A percentile compares a stretch with the other conserved stretches of the same genome.
Evolutionary conservation across 1,140 invertebrate genomes (phyloP).

Genomic region (Bombus fervidus): DNA sequence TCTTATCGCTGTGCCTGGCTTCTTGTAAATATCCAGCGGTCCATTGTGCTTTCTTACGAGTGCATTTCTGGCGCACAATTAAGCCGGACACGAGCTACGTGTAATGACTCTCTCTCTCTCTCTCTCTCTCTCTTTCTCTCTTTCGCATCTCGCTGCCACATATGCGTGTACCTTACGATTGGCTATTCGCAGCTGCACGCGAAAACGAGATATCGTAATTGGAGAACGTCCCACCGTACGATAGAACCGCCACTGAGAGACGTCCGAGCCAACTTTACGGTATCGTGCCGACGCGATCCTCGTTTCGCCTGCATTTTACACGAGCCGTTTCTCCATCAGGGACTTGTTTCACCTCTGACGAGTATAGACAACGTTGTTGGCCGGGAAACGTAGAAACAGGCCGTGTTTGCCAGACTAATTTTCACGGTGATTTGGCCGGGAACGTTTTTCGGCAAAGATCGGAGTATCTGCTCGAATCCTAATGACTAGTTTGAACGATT

Average conservation of each 20-base stretch:
- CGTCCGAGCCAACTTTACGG: constrained; percentile 14
- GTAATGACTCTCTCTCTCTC: constrained; percentile 43
- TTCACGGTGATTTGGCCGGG: neutral
- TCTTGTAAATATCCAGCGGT: constrained; percentile 56
- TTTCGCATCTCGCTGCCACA: neutral
- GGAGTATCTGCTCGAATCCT: neutral
- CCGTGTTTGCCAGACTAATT: neutral
- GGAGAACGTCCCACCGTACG: constrained; percentile 50
- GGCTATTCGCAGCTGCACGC: constrained; percentile 47
- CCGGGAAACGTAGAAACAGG: neutral
- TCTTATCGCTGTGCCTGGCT: constrained; percentile 50
- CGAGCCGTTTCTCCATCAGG: neutral
- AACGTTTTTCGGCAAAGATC: neutral
- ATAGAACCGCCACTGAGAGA: constrained; percentile 35
- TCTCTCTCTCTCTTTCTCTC: neutral
- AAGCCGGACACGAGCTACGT: constrained; percentile 41
- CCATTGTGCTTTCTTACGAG: constrained; percentile 42
- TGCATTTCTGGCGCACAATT: constrained; percentile 56
- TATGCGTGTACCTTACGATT: constrained; percentile 44
- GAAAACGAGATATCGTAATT: constrained; percentile 67
- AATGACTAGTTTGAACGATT: constrained; percentile 1
- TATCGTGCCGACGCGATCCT: neutral
- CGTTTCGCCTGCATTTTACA: neutral
- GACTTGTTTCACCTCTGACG: neutral
- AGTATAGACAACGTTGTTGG: no score